Evolutionary conservation across 2,113 vertebrate species (phyloP).

Genomic region (Rousettus leschenaultii): DNA sequence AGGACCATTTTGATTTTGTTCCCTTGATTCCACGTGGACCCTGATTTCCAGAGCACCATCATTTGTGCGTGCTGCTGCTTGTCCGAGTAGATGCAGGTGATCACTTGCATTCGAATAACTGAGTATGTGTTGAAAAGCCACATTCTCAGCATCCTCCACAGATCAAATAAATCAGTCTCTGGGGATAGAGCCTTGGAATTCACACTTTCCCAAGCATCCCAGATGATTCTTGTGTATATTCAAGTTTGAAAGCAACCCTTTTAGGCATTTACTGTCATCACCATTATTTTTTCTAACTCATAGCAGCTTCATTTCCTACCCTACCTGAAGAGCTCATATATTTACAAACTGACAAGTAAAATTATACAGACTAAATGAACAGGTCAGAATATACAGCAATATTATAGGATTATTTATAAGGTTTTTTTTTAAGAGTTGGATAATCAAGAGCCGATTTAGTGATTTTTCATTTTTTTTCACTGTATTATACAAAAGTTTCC

Average conservation of each 20-base stretch:
- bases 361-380: neutral
- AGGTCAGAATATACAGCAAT: neutral
- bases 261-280: neutral
- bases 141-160: neutral
- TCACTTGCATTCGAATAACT: neutral
- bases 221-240: neutral
- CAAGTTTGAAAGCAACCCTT: neutral
- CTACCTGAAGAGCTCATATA: neutral
- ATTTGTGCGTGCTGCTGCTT: neutral
- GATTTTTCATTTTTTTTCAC: neutral
- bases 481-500: neutral
- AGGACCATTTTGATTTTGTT: neutral
- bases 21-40: neutral
- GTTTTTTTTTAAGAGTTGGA: neutral
- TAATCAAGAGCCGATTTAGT: neutral
- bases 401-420: neutral
- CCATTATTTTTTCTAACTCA: neutral
- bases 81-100: neutral
- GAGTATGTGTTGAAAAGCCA: neutral
- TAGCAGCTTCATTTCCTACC: neutral
- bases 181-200: neutral
- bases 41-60: neutral
- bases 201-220: neutral
- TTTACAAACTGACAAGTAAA: neutral
- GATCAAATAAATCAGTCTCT: neutral